These are phyloP conservation scores for Nanorana parkeri DNA, from an alignment of 2,113 vertebrate genomes.

Conservation along the genomic window DNA sequence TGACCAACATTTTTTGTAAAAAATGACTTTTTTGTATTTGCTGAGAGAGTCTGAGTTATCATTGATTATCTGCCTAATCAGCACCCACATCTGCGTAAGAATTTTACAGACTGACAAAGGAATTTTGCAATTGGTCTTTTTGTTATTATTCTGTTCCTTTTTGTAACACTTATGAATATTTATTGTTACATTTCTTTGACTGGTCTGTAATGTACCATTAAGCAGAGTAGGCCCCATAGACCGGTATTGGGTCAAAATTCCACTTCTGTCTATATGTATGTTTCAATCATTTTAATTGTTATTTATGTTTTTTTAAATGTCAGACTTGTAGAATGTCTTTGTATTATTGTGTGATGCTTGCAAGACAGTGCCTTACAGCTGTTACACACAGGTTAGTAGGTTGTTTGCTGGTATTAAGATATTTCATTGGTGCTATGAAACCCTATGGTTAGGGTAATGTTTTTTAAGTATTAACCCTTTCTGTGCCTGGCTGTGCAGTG, in stretches of 20 bases:
- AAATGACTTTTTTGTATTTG: background rate
- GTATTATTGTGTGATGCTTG: too few relatives aligned
- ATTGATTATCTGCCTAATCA: background rate
- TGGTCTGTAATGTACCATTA: constrained; percentile 11
- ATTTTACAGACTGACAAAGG: too few relatives aligned
- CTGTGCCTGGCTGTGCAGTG: constrained; percentile 34
- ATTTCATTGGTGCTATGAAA: constrained; percentile 44
- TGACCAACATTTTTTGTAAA: too few relatives aligned
- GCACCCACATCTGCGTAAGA: constrained; percentile 3
- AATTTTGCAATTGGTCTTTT: background rate
- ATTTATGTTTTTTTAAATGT: constrained; percentile 13
- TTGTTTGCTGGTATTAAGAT: background rate
- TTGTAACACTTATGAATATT: background rate
- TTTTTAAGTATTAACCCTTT: constrained; percentile 31
- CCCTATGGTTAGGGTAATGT: background rate
- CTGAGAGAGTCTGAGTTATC: background rate
- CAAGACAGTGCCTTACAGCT: too few relatives aligned
- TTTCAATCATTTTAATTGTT: background rate
- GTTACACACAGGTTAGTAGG: background rate
- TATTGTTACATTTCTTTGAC: constrained; percentile 1
- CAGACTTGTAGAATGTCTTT: background rate
- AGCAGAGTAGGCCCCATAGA: constrained; percentile 9
- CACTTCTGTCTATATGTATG: constrained; percentile 21
- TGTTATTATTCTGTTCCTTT: background rate
- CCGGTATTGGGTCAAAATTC: background rate